Conservation (phyloP, 2,888 invertebrate genomes). For the Tachina fera region DNA sequence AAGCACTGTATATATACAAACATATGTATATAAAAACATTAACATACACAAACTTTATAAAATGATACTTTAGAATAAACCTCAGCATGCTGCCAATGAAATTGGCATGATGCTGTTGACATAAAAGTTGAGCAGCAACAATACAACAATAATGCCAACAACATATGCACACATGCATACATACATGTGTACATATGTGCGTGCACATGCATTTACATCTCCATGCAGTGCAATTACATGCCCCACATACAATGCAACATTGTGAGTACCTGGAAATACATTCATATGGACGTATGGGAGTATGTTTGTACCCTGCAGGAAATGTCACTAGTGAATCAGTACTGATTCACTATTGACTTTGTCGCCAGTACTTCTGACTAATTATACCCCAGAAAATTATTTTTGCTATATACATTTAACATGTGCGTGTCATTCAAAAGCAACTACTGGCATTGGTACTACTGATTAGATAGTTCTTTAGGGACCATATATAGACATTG, state of each 20-base stretch:
- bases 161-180: too few relatives aligned
- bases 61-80: conserved; percentile 34
- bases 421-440: too few relatives aligned
- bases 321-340: too few relatives aligned
- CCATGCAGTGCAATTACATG: neutral
- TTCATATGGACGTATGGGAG: neutral
- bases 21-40: neutral
- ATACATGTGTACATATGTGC: neutral
- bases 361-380: too few relatives aligned
- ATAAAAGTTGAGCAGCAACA: conserved; percentile 33
- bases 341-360: too few relatives aligned
- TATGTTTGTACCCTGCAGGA: too few relatives aligned
- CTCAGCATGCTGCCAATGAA: conserved; percentile 56
- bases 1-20: neutral
- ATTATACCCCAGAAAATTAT: too few relatives aligned
- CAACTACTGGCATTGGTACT: too few relatives aligned
- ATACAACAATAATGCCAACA: conserved; percentile 2
- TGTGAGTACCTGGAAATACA: neutral
- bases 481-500: too few relatives aligned
- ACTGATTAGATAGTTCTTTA: too few relatives aligned
- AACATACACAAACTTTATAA: neutral
- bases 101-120: conserved; percentile 54
- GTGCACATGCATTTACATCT: conserved; percentile 11
- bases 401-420: too few relatives aligned
- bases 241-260: too few relatives aligned